Evolutionary conservation across 2,797 vertebrate species (phyloP).

Genomic region (Telmatherina bonti): DNA sequence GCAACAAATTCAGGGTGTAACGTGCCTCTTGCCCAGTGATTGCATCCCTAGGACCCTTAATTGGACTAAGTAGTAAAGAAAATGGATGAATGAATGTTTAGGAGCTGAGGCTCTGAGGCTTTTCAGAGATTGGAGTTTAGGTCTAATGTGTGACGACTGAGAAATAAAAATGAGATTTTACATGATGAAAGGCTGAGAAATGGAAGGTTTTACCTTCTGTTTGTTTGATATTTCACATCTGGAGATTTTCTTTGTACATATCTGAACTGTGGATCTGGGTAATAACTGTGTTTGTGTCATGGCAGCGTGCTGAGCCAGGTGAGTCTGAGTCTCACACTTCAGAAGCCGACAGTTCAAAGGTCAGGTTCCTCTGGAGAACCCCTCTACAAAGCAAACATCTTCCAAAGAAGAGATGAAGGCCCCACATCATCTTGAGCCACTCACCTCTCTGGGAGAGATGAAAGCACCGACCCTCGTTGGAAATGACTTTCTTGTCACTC

Average conservation of each 20-base stretch:
- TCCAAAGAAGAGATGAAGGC: conserved; percentile 43
- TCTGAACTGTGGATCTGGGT: conserved; percentile 6
- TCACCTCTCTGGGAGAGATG: conserved; percentile 46
- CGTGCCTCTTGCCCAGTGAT: no score
- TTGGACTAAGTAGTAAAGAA: no score
- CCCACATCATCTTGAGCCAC: conserved; percentile 45
- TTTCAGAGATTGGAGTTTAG: conserved; percentile 3
- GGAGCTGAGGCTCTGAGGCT: not conserved
- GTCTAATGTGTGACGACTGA: conserved; percentile 10
- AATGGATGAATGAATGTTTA: no score
- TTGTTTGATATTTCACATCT: conserved; percentile 11
- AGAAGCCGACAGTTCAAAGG: conserved; percentile 56
- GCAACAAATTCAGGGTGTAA: no score
- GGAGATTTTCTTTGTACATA: conserved; percentile 2
- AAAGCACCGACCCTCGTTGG: conserved; percentile 53
- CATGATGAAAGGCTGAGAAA: not conserved
- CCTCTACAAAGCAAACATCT: conserved; percentile 21
- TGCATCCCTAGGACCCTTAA: no score
- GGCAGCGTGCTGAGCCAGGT: conserved; percentile 48
- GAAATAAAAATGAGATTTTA: conserved; percentile 3
- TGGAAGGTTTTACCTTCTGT: conserved; percentile 1
- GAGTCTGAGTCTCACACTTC: conserved; percentile 30
- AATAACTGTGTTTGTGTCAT: conserved; percentile 20
- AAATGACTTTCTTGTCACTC: conserved; percentile 73
- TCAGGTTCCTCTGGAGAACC: conserved; percentile 33